Conservation (phyloP, 1,140 invertebrate genomes). For the Cydia amplana region DNA sequence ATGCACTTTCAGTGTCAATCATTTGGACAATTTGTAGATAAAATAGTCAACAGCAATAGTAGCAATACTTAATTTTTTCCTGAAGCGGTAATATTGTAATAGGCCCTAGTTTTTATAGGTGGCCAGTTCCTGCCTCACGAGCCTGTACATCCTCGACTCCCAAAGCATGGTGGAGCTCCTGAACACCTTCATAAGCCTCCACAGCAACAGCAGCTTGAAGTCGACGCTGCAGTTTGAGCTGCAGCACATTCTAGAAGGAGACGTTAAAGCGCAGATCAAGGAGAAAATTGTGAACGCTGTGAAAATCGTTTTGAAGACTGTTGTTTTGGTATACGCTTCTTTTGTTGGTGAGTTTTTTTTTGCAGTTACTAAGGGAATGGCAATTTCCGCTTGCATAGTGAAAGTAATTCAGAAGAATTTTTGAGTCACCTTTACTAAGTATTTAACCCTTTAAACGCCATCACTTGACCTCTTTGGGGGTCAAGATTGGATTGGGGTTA, state of each 20-base stretch:
- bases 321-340: conserved; percentile 82
- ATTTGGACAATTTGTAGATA: too few relatives aligned
- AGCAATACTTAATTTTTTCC: too few relatives aligned
- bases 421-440: too few relatives aligned
- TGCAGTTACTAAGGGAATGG: conserved; percentile 11
- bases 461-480: too few relatives aligned
- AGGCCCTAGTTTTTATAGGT: conserved; percentile 69
- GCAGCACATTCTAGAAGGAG: conserved; percentile 65
- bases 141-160: conserved; percentile 81
- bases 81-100: too few relatives aligned
- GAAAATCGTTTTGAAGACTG: conserved; percentile 78
- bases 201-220: conserved; percentile 73
- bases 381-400: too few relatives aligned
- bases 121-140: conserved; percentile 83
- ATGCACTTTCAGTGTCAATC: too few relatives aligned
- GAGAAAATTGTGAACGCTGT: conserved; percentile 79
- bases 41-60: too few relatives aligned
- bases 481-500: too few relatives aligned
- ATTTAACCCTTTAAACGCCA: too few relatives aligned
- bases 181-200: conserved; percentile 77
- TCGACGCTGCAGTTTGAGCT: conserved; percentile 74
- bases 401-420: too few relatives aligned
- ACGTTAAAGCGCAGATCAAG: conserved; percentile 78
- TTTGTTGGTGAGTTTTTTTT: conserved; percentile 81
- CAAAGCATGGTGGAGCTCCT: conserved; percentile 73